Evolutionary conservation across 1,140 invertebrate species (phyloP), one percentile per base, ranked within the genome.

Genomic region (Mesaphorura yosii): DNA sequence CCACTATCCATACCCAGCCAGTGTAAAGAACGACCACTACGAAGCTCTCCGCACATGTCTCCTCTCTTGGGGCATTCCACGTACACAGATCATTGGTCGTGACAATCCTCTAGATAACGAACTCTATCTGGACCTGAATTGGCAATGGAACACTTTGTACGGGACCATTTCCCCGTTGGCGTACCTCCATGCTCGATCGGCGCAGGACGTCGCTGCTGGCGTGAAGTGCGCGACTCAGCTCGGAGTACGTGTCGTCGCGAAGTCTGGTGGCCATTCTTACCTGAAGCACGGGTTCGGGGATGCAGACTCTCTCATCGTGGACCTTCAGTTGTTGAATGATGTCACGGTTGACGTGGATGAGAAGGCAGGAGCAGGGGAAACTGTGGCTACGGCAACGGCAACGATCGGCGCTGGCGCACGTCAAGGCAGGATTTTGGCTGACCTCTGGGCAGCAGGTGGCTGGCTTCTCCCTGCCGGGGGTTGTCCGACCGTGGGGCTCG

Each of bases 261-360:
- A 47, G 29, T 17, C 22, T 27, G 45, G 45, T 31, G 45, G 45
- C 22, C 45, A 47, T 28, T 47, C 45, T 6, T 47, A 47, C 25
- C 20, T n/a, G 15, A 28, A 23, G 19, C 29, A 47, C 22, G 23
- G 22, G 6, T 47, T 47, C 19, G 45, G 45, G 10, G 45, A 47
- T 22, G 29, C n/a, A 17, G 27, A 6, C 6, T 17, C 45, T 7
- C 7, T 47, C 5, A 47, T 47, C 17, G 25, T 47, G 14, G 45
- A 47, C 45, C 23, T 47, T 22, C 12, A 47, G 10, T 5, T 12
- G 12, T 14, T 47, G 45, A 23, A 47, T 27, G 15, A 14, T 12
- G n/a, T 47, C 45, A 19, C 14, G 12, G 25, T 47, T 27, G 7
- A 28, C 45, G n/a, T 7, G 22, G 23, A 27, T n/a, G n/a, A n/a